Conservation (phyloP, 2,113 vertebrate species). For the Speoplatyrhinus poulsoni region DNA sequence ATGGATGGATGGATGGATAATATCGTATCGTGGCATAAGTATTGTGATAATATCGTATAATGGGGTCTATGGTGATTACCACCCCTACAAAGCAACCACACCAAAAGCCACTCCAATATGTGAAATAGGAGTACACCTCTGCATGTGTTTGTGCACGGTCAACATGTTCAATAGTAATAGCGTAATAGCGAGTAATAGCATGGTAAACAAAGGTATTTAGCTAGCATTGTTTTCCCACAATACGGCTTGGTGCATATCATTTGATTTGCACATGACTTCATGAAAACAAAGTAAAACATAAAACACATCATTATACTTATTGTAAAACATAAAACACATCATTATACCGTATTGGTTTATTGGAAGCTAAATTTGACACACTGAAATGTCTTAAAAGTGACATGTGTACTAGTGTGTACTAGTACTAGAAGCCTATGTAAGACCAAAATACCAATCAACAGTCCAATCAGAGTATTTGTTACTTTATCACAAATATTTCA, state of each 20-base stretch:
- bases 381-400: too few relatives aligned
- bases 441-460: too few relatives aligned
- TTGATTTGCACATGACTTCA: slow-evolving; percentile 53
- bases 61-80: too few relatives aligned
- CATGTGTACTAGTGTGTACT: too few relatives aligned
- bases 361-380: slow-evolving; percentile 22
- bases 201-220: slow-evolving; percentile 57
- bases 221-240: slow-evolving; percentile 14
- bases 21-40: too few relatives aligned
- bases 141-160: slow-evolving; percentile 35
- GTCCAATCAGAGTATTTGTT: too few relatives aligned
- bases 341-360: slow-evolving; percentile 2
- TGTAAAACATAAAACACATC: slow-evolving; percentile 5
- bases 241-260: slow-evolving; percentile 25
- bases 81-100: neutral
- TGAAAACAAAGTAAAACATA: slow-evolving; percentile 46
- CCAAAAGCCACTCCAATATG: slow-evolving; percentile 3
- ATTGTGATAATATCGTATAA: too few relatives aligned
- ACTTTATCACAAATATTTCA: too few relatives aligned
- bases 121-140: slow-evolving; percentile 9
- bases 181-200: slow-evolving; percentile 38
- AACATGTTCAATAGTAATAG: slow-evolving; percentile 31
- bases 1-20: too few relatives aligned
- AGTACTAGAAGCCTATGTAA: neutral
- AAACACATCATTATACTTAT: slow-evolving; percentile 19